phyloP scores from a whole-genome alignment of 2,888 invertebrate genomes.

The Acleris holmiana region DNA sequence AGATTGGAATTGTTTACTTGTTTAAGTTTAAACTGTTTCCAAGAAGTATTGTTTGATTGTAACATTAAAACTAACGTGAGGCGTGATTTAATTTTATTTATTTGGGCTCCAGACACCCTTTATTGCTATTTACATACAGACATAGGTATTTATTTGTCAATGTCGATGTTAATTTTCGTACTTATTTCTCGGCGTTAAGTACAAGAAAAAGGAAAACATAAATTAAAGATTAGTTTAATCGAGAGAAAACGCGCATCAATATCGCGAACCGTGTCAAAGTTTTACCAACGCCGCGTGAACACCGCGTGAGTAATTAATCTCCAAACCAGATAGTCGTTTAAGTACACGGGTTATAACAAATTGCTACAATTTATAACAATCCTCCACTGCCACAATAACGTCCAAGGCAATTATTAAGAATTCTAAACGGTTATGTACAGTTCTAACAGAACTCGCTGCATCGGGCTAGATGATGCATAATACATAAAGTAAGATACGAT shows the following conservation, averaged over 20 bases:
- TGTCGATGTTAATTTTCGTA: too few species aligned
- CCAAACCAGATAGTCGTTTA: slow-evolving; percentile 20
- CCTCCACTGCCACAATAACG: background rate
- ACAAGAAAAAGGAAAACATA: slow-evolving; percentile 23
- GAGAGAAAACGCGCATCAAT: slow-evolving; percentile 32
- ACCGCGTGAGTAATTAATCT: slow-evolving; percentile 17
- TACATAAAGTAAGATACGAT: slow-evolving; percentile 66
- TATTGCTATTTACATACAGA: too few species aligned
- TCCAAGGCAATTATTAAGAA: slow-evolving; percentile 27
- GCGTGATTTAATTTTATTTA: too few species aligned
- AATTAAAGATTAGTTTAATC: slow-evolving; percentile 18
- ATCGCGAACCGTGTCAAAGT: slow-evolving; percentile 24
- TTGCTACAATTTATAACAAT: slow-evolving; percentile 17
- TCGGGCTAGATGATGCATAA: slow-evolving; percentile 56
- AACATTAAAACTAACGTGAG: too few species aligned
- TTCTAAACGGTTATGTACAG: slow-evolving; percentile 45
- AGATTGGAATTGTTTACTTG: slow-evolving; percentile 25
- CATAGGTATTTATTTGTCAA: too few species aligned
- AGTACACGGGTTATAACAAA: slow-evolving; percentile 3
- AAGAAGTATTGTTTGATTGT: slow-evolving; percentile 3
- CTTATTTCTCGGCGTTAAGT: too few species aligned
- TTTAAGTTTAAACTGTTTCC: slow-evolving; percentile 8
- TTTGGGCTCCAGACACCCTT: too few species aligned
- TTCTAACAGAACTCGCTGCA: slow-evolving; percentile 50
- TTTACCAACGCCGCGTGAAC: slow-evolving; percentile 8